Conservation (phyloP, 2,797 vertebrate genomes). For the Aselliscus stoliczkanus region DNA sequence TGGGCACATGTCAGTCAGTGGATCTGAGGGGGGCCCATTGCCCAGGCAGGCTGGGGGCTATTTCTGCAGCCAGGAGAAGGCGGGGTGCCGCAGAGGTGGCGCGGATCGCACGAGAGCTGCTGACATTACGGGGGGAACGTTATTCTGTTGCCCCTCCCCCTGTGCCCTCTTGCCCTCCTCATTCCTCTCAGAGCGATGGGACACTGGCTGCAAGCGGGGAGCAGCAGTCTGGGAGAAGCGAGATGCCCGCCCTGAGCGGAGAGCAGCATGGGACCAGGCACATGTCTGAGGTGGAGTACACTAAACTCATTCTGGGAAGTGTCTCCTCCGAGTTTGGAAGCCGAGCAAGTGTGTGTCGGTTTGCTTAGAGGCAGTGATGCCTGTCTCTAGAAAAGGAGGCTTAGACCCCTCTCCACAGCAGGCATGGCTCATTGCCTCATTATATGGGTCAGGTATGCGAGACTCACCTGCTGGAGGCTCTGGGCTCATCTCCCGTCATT, state of each 20-base stretch:
- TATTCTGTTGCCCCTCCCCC: not conserved
- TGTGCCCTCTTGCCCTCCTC: not conserved
- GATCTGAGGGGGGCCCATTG: rapidly evolving
- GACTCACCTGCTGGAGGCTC: not conserved
- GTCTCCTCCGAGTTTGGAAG: not conserved
- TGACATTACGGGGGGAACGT: not conserved
- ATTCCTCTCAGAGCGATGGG: not conserved
- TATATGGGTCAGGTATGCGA: not conserved
- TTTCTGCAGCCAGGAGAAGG: not conserved
- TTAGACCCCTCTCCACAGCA: not conserved
- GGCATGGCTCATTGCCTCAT: not conserved
- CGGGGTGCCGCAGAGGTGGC: not conserved
- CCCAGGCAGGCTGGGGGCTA: not conserved
- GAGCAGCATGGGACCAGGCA: not conserved
- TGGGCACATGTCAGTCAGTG: not conserved
- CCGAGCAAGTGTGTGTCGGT: not conserved
- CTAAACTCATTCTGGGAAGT: not conserved
- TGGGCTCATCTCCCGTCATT: not conserved
- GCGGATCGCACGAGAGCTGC: not conserved
- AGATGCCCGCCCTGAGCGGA: rapidly evolving
- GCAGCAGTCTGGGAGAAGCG: not conserved
- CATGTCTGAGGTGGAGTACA: not conserved
- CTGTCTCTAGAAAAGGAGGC: not conserved
- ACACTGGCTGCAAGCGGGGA: not conserved
- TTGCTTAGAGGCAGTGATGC: not conserved